Conservation (phyloP, 2,113 vertebrate genomes). For the Laticauda laticaudata region DNA sequence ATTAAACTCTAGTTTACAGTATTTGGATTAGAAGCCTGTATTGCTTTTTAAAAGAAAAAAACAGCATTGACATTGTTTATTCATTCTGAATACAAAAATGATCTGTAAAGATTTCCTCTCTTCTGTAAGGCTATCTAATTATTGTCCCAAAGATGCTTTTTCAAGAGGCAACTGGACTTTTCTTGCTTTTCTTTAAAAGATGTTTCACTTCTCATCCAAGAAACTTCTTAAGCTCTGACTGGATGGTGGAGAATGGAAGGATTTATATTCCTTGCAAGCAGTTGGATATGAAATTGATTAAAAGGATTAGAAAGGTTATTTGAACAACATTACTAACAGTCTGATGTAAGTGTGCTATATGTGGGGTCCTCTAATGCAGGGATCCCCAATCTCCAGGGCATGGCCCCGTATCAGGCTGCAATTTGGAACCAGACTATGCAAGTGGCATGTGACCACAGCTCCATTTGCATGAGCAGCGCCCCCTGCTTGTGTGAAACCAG, state of each 20-base stretch:
- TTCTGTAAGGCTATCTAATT: background rate
- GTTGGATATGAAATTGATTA: background rate
- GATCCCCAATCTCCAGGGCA: background rate
- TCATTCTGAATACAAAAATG: background rate
- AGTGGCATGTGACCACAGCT: background rate
- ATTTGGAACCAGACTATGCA: background rate
- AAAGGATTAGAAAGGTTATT: background rate
- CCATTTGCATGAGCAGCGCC: background rate
- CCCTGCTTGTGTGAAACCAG: background rate
- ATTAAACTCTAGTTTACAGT: background rate
- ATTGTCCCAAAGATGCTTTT: background rate
- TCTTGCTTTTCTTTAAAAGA: no score
- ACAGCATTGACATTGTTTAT: background rate
- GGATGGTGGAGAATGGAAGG: no score
- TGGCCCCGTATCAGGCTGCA: background rate
- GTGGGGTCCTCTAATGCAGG: background rate
- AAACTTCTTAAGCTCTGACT: no score
- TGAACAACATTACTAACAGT: background rate
- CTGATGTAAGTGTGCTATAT: background rate
- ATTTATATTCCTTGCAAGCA: no score
- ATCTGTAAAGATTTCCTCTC: background rate
- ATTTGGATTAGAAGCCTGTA: background rate
- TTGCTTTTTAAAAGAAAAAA: background rate
- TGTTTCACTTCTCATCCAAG: no score
- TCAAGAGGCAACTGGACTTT: no score